phyloP scores from a whole-genome alignment of 2,113 vertebrate species.

The Bostrychus sinensis region DNA sequence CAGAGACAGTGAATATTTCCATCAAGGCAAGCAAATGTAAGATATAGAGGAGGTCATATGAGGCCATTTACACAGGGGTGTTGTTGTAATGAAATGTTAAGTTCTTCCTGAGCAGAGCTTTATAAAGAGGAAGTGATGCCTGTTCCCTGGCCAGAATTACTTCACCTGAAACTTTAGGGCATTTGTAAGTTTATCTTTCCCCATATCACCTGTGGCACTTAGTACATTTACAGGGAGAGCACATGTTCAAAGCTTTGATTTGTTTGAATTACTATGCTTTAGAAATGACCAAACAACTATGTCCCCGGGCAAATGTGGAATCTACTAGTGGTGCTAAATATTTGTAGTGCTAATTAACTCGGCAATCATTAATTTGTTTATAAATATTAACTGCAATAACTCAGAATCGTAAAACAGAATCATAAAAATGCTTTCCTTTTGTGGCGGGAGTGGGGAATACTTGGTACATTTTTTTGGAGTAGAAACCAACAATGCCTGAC shows the following conservation, averaged over 20 bases:
- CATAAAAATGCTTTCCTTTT: too few species aligned
- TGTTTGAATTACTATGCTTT: neutral
- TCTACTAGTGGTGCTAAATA: neutral
- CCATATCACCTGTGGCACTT: too few species aligned
- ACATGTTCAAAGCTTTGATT: neutral
- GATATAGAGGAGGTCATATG: constrained; percentile 6
- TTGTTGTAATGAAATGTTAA: neutral
- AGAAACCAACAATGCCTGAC: neutral
- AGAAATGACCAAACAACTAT: neutral
- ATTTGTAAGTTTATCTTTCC: too few species aligned
- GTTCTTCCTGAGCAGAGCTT: neutral
- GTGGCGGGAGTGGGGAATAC: too few species aligned
- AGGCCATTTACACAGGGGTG: constrained; percentile 16
- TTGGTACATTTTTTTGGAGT: too few species aligned
- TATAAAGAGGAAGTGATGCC: constrained; percentile 14
- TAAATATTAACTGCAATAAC: too few species aligned
- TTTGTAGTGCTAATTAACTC: too few species aligned
- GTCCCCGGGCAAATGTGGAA: neutral
- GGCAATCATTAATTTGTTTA: too few species aligned
- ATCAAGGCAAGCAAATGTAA: constrained; percentile 2
- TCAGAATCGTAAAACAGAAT: too few species aligned
- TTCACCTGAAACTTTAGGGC: too few species aligned
- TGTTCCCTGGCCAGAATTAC: neutral
- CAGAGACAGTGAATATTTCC: neutral
- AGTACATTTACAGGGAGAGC: too few species aligned